A percentile compares a stretch with the other conserved stretches of the same genome.
phyloP scores from a whole-genome alignment of 2,888 invertebrate genomes.

The Sabellastarte sp. region DNA sequence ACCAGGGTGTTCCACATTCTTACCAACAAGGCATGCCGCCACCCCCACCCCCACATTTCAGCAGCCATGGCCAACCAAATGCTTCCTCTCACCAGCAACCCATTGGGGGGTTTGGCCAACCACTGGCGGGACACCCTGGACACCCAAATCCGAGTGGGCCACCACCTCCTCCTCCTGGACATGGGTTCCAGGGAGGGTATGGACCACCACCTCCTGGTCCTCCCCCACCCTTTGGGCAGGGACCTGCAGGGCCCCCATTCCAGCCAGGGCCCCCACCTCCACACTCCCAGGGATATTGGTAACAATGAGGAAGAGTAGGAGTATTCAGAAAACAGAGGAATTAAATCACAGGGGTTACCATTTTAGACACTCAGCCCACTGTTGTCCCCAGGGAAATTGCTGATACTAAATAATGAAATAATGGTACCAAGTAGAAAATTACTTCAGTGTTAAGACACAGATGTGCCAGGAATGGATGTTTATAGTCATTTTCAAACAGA shows the following conservation, averaged over 20 bases:
- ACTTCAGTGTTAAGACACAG: too few species aligned
- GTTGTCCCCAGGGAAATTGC: too few species aligned
- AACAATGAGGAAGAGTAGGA: too few species aligned
- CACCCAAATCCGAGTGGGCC: neutral
- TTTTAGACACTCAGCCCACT: too few species aligned
- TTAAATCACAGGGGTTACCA: too few species aligned
- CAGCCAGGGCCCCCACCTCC: neutral
- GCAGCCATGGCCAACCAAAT: too few species aligned
- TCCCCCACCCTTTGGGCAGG: neutral
- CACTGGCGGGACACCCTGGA: neutral
- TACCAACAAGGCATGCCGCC: neutral
- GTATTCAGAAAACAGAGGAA: too few species aligned
- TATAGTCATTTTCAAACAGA: too few species aligned
- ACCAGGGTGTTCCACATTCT: too few species aligned
- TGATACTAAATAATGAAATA: too few species aligned
- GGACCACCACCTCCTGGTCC: neutral
- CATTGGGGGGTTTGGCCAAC: neutral
- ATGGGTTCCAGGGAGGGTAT: neutral
- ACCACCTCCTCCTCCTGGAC: neutral
- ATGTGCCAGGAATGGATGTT: too few species aligned
- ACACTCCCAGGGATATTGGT: neutral
- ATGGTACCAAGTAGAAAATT: too few species aligned
- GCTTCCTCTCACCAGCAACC: neutral
- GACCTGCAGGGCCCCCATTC: neutral
- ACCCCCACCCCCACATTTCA: neutral